phyloP scores from a whole-genome alignment of 2,797 vertebrate species.

The Platalea minor region DNA sequence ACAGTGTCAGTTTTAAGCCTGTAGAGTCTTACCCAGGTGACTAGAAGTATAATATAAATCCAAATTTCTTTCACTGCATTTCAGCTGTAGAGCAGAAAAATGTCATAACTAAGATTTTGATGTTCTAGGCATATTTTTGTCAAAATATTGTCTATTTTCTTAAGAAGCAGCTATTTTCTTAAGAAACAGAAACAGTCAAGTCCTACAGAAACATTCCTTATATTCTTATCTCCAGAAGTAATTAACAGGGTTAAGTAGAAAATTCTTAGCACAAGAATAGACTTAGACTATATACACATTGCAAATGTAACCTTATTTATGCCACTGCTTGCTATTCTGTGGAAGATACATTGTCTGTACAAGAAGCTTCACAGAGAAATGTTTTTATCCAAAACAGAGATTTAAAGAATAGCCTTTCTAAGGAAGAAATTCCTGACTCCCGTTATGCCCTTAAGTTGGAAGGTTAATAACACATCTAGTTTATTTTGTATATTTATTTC shows the following conservation, averaged over 20 bases:
- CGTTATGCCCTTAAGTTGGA: not conserved
- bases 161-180: not conserved
- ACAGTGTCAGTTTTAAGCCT: not conserved
- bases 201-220: not conserved
- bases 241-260: not conserved
- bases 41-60: not conserved
- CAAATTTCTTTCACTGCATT: not conserved
- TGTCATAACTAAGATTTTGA: not conserved
- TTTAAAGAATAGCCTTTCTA: not conserved
- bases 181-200: not conserved
- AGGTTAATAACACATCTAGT: not conserved
- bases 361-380: not conserved
- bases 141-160: not conserved
- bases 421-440: not conserved
- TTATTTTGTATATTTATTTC: not conserved
- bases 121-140: not conserved
- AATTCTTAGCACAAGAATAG: not conserved
- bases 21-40: not conserved
- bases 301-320: not conserved
- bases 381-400: not conserved
- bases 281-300: not conserved
- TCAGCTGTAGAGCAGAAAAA: not conserved
- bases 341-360: not conserved
- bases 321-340: not conserved
- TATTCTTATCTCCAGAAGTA: not conserved